Evolutionary conservation across 2,113 vertebrate genomes (phyloP).

Genomic region (Cyprinus carpio): DNA sequence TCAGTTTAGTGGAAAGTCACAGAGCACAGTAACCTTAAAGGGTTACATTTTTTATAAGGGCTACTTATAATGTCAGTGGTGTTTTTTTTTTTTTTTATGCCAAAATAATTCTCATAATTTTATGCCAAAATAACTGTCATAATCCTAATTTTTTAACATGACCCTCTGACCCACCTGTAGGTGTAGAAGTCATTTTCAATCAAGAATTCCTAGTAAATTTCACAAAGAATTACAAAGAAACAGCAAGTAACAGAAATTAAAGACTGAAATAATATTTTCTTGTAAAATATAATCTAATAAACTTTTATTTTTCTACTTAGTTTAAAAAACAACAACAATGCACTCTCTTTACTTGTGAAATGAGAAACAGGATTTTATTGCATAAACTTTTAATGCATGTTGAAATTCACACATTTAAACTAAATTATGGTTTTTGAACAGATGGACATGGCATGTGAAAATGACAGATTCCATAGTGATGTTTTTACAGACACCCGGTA

Average conservation of each 20-base stretch:
- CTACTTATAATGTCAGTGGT: neutral
- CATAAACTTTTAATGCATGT: neutral
- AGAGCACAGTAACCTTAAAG: neutral
- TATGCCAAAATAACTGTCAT: neutral
- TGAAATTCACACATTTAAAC: neutral
- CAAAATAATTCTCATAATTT: neutral
- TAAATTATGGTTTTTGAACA: neutral
- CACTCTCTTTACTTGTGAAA: neutral
- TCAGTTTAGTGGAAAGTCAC: neutral
- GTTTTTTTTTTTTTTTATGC: neutral
- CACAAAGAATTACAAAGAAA: no score
- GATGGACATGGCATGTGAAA: neutral
- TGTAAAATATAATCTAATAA: no score
- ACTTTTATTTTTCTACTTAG: no score
- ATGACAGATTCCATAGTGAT: neutral
- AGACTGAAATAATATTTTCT: no score
- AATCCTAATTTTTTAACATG: no score
- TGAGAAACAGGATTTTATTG: neutral
- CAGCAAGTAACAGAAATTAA: no score
- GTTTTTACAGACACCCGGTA: neutral
- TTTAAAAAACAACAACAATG: no score
- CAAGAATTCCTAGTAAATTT: no score
- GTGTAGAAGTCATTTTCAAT: no score
- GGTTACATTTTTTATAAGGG: neutral
- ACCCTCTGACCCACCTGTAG: no score